Percentiles rank a stretch among this genome's conserved stretches.
phyloP scores from a whole-genome alignment of 2,797 vertebrate species.

The Rhinophrynus dorsalis region DNA sequence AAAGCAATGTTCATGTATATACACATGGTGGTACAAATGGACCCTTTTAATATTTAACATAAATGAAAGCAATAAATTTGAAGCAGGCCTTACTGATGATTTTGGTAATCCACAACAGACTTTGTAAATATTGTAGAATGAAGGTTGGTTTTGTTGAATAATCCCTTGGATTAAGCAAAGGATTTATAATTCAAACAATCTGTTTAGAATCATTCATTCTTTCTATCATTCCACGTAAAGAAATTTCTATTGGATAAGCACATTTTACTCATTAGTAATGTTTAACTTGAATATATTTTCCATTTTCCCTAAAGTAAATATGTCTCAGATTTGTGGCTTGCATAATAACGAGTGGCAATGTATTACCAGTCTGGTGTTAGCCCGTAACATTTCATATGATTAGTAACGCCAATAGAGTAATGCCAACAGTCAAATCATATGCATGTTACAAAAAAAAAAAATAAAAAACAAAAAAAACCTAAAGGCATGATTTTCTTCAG shows the following conservation, averaged over 20 bases:
- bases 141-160: slow-evolving; percentile 73
- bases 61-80: slow-evolving; percentile 80
- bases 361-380: slow-evolving; percentile 23
- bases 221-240: slow-evolving; percentile 46
- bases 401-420: slow-evolving; percentile 37
- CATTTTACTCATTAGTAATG: slow-evolving; percentile 56
- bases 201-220: slow-evolving; percentile 64
- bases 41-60: slow-evolving; percentile 77
- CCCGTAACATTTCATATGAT: slow-evolving; percentile 26
- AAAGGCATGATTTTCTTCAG: slow-evolving; percentile 2
- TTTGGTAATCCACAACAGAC: slow-evolving; percentile 78
- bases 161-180: slow-evolving; percentile 70
- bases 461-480: too few species aligned
- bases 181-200: slow-evolving; percentile 69
- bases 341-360: slow-evolving; percentile 33
- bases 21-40: slow-evolving; percentile 76
- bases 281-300: slow-evolving; percentile 43
- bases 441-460: slow-evolving; percentile 1
- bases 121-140: slow-evolving; percentile 74
- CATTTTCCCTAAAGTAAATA: slow-evolving; percentile 33
- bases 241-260: slow-evolving; percentile 47
- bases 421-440: slow-evolving; percentile 8
- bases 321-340: slow-evolving; percentile 39
- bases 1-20: slow-evolving; percentile 76
- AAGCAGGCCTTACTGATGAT: slow-evolving; percentile 76